Base-by-base conservation (phyloP, 2,113 vertebrate genomes). In the Platycercus adscitus region DNA sequence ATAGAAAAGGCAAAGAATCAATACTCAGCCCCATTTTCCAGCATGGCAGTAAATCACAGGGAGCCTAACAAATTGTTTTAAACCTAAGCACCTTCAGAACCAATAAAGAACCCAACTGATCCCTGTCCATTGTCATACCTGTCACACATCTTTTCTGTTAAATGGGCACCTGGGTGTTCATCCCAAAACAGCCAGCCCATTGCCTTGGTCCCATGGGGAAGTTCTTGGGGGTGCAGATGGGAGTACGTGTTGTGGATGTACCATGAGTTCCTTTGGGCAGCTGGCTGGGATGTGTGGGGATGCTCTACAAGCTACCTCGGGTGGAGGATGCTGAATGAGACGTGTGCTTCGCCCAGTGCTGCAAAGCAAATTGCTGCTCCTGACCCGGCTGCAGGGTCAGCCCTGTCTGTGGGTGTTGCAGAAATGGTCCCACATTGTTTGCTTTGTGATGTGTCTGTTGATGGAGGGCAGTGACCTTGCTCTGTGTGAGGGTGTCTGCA, bases 1-100 rank as follows among this genome's bases (percentile, higher is more conserved):
- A 97, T 96, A 98, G 98, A 97, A 98, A 98, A 98, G 98, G 98
- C 98, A 96, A 96, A 97, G 98, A 98, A 99, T 99, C 98, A 97
- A 98, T 98, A 98, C 98, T 85, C 96, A 86, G 97, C 96, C 97
- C 98, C 97, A 97, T 98, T 98, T 98, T 98, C 96, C 97, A 97
- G 97, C 9, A 50, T 52, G 84, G 97, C 97, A 60, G 97, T 98
- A 98, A 98, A 98, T 98, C 98, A 98, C 1, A 64, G 97, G 97
- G 97, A 95, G 97, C 97, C 97, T 98, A 98, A 98, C 98, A 98
- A 98, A 98, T 98, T 98, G 97, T 96, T 98, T 98, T 98, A 98
- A 98, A 97, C 98, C 98, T 58, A 97, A 98, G 98, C 97, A 97
- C 98, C 98, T 98, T 98, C 97, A 97, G 97, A 97, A 97, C 97